These are phyloP conservation scores for Larimichthys polyactis DNA, from an alignment of 2,113 vertebrate species.

Conservation along the genomic window DNA sequence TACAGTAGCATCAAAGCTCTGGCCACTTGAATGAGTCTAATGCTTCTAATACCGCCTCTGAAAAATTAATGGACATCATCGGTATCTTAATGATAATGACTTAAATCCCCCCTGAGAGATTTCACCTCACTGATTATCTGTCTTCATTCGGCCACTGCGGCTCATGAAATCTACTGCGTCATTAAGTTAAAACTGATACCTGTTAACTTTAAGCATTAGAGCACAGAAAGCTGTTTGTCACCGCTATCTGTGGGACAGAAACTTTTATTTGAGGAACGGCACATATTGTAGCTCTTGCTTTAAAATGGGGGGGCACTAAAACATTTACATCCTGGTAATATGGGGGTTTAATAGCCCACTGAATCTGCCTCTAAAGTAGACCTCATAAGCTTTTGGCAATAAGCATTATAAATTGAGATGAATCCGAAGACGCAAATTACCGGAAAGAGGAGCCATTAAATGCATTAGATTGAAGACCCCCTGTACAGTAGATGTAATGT, in stretches of 20 bases:
- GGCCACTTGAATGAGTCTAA: not conserved
- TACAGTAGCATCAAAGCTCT: not conserved
- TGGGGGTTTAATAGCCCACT: slow-evolving; percentile 47
- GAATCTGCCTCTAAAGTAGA: slow-evolving; percentile 51
- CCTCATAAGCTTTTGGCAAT: slow-evolving; percentile 53
- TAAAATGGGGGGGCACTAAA: slow-evolving; percentile 38
- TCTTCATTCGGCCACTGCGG: slow-evolving; percentile 21
- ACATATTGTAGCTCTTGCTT: slow-evolving; percentile 37
- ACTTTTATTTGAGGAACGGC: slow-evolving; percentile 33
- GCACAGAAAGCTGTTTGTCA: not conserved
- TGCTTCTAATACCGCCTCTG: slow-evolving; percentile 16
- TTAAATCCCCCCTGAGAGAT: slow-evolving; percentile 6
- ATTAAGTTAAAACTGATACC: not conserved
- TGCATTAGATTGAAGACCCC: slow-evolving; percentile 18
- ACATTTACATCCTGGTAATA: slow-evolving; percentile 43
- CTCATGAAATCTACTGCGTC: not conserved
- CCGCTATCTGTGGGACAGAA: not conserved
- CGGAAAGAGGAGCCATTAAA: slow-evolving; percentile 48
- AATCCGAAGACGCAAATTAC: slow-evolving; percentile 40
- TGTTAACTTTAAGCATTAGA: not conserved
- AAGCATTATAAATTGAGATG: slow-evolving; percentile 50
- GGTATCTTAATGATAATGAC: slow-evolving; percentile 17
- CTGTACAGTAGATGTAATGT: slow-evolving; percentile 21
- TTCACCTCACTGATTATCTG: not conserved
- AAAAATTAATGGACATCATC: slow-evolving; percentile 20